These are phyloP conservation scores for Hemicentrotus pulcherrimus DNA, from an alignment of 35 echinoderm and acorn worm species.

Conservation along the genomic window DNA sequence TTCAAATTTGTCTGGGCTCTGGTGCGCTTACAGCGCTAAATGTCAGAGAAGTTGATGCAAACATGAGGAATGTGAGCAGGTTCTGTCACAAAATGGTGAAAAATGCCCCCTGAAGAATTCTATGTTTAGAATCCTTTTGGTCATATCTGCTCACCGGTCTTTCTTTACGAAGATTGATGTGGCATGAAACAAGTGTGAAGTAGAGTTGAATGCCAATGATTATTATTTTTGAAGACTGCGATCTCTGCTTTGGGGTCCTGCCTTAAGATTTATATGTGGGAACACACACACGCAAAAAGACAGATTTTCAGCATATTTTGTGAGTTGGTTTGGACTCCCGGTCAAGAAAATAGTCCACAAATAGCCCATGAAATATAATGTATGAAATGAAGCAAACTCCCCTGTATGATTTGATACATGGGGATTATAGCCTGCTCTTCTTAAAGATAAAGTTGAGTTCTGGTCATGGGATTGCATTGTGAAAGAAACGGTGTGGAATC, in stretches of 20 bases:
- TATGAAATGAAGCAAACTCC: not conserved
- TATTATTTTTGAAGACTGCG: not conserved
- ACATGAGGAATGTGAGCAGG: conserved; percentile 15
- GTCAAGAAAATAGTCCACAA: not conserved
- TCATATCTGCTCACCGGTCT: not conserved
- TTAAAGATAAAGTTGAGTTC: not conserved
- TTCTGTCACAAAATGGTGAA: not conserved
- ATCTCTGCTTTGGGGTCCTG: not conserved
- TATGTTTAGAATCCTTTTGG: conserved; percentile 2
- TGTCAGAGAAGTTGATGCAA: not conserved
- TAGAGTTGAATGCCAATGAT: not conserved
- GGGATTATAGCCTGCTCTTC: not conserved
- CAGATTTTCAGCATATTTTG: not conserved
- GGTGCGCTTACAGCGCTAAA: not conserved
- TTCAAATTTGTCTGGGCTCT: not conserved
- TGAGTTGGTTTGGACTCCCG: not conserved
- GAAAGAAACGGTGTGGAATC: no score
- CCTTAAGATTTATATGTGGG: not conserved
- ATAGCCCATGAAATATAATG: not conserved
- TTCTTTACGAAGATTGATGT: conserved; percentile 2
- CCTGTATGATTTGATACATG: not conserved
- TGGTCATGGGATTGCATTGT: no score
- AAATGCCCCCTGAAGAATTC: conserved; percentile 1
- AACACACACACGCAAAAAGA: not conserved
- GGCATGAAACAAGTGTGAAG: not conserved